Base-by-base conservation (phyloP, 2,888 invertebrate species). In the Bellardia pandia region DNA sequence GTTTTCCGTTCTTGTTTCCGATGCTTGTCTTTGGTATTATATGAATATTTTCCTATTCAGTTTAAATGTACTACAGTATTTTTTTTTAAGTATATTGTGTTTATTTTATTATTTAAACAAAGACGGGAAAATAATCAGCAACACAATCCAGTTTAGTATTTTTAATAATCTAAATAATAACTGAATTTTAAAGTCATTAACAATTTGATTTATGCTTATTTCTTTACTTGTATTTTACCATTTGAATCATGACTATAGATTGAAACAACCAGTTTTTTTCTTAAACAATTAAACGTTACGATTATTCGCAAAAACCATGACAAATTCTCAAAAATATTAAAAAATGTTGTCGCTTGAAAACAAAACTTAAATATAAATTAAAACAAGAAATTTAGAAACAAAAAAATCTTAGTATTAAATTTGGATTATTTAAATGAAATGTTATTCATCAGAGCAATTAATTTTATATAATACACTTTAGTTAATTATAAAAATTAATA, bases 1-100 rank as follows among this genome's bases (percentile, higher is more conserved):
- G 64, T 75, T 75, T 81, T 82, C 83, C 71, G 77, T 77, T 83
- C 71, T 77, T 77, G 40, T 83, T 83, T 76, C n/a, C 69, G 69
- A 62, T 74, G 74, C 42, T 62, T 48, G 33, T 42, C 9, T 53
- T 48, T 14, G 9, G 3, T 75, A 62, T 33, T 3, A 16, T 53
- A 45, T 45, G 11, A 62, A 23, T 60, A 23, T 23, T 23, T 78
- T 79, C 3, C 11, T 62, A 68, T 77, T 64, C 16, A 13, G 33
- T 16, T 56, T 0, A 64, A 62, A 40, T 48, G 60, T 14, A 53
- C 53, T 64, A 53, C 51, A 16, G 37, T 13, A 14, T 23, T 53
- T n/a, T 1, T 1, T 53, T 53, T 13, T 16, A 37, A 16, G 64
- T 53, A 66, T 42, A 23, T 11, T 72, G 1, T 16, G 42, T 56